Evolutionary conservation across 2,113 vertebrate genomes (phyloP), one percentile per base, ranked within the genome.

Genomic region (Tetrao urogallus): DNA sequence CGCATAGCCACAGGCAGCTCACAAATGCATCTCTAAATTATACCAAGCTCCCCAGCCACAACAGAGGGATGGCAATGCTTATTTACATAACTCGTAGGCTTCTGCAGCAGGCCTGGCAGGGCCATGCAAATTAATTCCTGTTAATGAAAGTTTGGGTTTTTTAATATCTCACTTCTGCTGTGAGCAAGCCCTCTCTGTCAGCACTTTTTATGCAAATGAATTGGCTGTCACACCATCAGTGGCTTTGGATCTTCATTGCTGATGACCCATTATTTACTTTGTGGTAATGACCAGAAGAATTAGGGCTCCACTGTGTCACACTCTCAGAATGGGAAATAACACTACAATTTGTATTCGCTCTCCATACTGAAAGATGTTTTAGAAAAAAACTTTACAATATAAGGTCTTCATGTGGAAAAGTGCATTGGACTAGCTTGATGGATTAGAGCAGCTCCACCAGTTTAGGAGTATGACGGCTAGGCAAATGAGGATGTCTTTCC

Each of bases 241-340:
- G 73, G 5, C 11, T 78, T 47, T 47, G 56, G 27, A 45, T 74
- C 48, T 86, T 77, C 0, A 0, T 32, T 95, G 71, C 47, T 81
- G 56, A 78, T 74, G 47, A 40, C 43, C 65, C 2, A 1, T 82
- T 86, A 74, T 75, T 94, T 88, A 57, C 22, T 25, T 4, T 56
- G 34, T 64, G 34, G 47, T 75, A 86, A 84, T 72, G 83, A 80
- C 70, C 86, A 86, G 38, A 88, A 58, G 80, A 89, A 86, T 93
- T 64, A 81, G 82, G 47, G 28, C 52, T 91, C 43, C 32, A 15
- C 42, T 76, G 40, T 73, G 85, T 79, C 45, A 54, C 47, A 45
- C 11, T 47, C 42, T 86, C 65, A 81, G 73, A 78, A 74, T 32
- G 22, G 47, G 52, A 83, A 94, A 78, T 78, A 71, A 34, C 25